These are phyloP conservation scores for Oryzaephilus surinamensis DNA, from an alignment of 1,140 invertebrate species.

Conservation along the genomic window DNA sequence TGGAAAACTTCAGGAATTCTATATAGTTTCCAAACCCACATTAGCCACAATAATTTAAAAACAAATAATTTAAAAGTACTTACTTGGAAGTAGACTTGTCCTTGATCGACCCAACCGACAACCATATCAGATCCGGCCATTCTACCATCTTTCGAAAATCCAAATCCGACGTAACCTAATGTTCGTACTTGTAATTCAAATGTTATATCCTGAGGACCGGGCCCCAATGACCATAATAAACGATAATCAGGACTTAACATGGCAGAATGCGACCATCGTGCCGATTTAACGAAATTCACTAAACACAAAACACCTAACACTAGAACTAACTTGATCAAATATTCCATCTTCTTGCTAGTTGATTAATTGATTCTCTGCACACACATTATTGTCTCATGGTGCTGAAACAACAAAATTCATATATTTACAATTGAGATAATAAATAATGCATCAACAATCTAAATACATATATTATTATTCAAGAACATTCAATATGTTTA, in stretches of 20 bases:
- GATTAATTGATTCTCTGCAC: conserved; percentile 1
- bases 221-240: conserved; percentile 34
- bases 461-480: too few species aligned
- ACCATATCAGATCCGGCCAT: conserved; percentile 59
- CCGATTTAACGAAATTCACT: conserved; percentile 17
- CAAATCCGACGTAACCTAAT: conserved; percentile 69
- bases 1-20: background rate
- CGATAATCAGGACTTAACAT: conserved; percentile 34
- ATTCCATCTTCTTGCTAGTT: conserved; percentile 27
- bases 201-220: conserved; percentile 49
- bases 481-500: too few species aligned
- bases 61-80: conserved; percentile 24
- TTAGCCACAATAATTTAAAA: background rate
- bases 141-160: conserved; percentile 63
- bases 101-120: conserved; percentile 60
- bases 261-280: conserved; percentile 34
- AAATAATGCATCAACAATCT: too few species aligned
- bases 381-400: too few species aligned
- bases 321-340: conserved; percentile 16
- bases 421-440: too few species aligned
- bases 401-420: conserved; percentile 3
- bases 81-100: conserved; percentile 58
- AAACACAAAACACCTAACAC: conserved; percentile 28
- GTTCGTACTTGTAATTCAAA: conserved; percentile 72
- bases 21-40: background rate